Percentiles rank a stretch among this genome's conserved stretches.
These are phyloP conservation scores for Malacosoma neustria DNA, from an alignment of 2,888 invertebrate species.

Conservation along the genomic window DNA sequence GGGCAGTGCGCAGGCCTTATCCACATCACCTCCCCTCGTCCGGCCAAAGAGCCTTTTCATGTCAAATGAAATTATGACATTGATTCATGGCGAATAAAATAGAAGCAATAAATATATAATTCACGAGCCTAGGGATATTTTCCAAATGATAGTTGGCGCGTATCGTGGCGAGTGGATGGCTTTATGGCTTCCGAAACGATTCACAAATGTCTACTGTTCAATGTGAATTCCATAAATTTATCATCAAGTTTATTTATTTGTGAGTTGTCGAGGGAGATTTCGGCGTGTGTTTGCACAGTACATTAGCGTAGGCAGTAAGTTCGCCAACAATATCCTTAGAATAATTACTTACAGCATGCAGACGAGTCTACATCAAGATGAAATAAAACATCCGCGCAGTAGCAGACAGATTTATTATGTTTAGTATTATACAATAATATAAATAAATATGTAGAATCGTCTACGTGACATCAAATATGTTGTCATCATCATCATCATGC, in stretches of 20 bases:
- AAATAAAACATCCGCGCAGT: no score
- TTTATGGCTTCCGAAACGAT: slow-evolving; percentile 1
- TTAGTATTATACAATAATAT: no score
- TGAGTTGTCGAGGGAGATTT: neutral
- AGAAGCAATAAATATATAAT: slow-evolving; percentile 1
- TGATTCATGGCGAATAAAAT: slow-evolving; percentile 1
- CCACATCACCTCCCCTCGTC: no score
- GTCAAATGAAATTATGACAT: neutral
- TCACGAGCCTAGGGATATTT: neutral
- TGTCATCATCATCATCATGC: no score
- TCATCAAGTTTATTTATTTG: neutral
- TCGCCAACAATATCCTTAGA: no score
- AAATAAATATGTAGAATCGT: no score
- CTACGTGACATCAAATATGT: no score
- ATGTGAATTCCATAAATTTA: slow-evolving; percentile 1
- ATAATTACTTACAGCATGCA: no score
- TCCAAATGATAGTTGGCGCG: neutral
- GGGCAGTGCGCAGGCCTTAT: no score
- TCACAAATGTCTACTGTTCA: slow-evolving; percentile 1
- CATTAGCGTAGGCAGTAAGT: neutral
- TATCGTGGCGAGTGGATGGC: neutral
- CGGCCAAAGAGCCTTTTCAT: neutral
- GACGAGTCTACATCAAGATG: no score
- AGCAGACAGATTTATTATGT: no score
- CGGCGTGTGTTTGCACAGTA: neutral